phyloP scores from a whole-genome alignment of 2,888 invertebrate genomes.

The Drosophila mayaguana region DNA sequence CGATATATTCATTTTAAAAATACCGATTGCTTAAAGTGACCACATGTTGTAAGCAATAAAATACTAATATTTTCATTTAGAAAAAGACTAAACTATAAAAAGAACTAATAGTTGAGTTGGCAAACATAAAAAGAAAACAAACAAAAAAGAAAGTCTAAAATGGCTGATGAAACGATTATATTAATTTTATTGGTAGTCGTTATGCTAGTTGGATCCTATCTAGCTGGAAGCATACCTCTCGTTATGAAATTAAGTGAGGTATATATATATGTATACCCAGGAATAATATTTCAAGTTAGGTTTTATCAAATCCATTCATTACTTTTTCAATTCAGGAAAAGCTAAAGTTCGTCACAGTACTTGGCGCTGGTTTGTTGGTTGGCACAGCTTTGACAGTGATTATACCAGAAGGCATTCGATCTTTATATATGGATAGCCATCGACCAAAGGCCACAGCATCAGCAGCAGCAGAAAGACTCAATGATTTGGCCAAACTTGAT shows the following conservation, averaged over 20 bases:
- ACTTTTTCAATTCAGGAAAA: slow-evolving; percentile 89
- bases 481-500: neutral
- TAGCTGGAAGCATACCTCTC: slow-evolving; percentile 97
- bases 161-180: slow-evolving; percentile 91
- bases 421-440: slow-evolving; percentile 87
- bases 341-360: slow-evolving; percentile 95
- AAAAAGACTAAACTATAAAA: slow-evolving; percentile 16
- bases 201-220: slow-evolving; percentile 98
- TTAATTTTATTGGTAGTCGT: slow-evolving; percentile 93
- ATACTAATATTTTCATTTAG: neutral
- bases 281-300: slow-evolving; percentile 54
- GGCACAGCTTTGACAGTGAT: slow-evolving; percentile 99
- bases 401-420: slow-evolving; percentile 98
- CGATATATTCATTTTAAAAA: neutral
- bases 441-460: neutral
- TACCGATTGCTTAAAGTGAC: slow-evolving; percentile 4
- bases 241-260: slow-evolving; percentile 98
- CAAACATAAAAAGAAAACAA: slow-evolving; percentile 33
- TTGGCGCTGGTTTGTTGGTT: slow-evolving; percentile 98
- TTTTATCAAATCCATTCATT: neutral
- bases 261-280: neutral
- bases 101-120: slow-evolving; percentile 51
- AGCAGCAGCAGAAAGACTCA: neutral
- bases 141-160: slow-evolving; percentile 23
- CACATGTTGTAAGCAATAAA: neutral